Conservation (phyloP, 2,113 vertebrate genomes). For the Pterophyllum scalare region DNA sequence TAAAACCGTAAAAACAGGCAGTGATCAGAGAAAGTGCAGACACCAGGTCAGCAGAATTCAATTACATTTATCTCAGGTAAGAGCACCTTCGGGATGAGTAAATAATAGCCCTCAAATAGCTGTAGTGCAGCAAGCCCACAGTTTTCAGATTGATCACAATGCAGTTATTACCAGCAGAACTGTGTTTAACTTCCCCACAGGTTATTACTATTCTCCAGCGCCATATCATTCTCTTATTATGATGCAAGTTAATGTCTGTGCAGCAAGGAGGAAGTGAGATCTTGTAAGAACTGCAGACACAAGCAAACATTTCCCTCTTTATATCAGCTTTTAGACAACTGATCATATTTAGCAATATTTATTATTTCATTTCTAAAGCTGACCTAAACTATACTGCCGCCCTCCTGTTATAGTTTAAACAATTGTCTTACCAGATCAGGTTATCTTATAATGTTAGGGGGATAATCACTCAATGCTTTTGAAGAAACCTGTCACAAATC, state of each 20-base stretch:
- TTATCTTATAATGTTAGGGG: neutral
- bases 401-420: neutral
- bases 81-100: conserved; percentile 19
- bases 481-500: neutral
- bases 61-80: conserved; percentile 30
- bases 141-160: conserved; percentile 15
- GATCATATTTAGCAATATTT: no score
- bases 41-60: conserved; percentile 47
- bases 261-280: neutral
- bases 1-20: conserved; percentile 34
- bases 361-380: neutral
- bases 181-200: conserved; percentile 17
- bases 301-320: neutral
- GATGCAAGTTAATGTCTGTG: neutral
- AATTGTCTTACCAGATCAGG: neutral
- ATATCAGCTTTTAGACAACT: neutral
- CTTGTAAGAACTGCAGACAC: neutral
- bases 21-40: conserved; percentile 26
- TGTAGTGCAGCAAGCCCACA: conserved; percentile 18
- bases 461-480: neutral
- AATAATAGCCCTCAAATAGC: conserved; percentile 46
- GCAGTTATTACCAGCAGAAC: conserved; percentile 26
- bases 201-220: conserved; percentile 29
- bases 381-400: neutral
- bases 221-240: neutral